Percentiles rank a stretch among this genome's conserved stretches.
Evolutionary conservation across 2,888 invertebrate genomes (phyloP).

Genomic region (Leptinotarsa peninsularis): DNA sequence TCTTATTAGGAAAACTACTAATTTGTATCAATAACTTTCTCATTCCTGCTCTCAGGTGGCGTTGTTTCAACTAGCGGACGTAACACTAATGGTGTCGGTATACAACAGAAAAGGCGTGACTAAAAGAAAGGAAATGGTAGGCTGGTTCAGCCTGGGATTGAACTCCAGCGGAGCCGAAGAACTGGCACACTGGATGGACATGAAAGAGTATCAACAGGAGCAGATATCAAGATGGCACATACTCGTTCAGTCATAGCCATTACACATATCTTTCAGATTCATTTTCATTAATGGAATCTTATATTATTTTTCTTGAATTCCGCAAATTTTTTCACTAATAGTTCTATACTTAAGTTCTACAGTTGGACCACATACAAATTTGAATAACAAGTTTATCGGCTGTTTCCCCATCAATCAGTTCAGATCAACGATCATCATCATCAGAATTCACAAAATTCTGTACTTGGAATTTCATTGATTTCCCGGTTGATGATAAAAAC

Average conservation of each 20-base stretch:
- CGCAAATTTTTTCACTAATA: too few relatives aligned
- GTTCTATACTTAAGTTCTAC: too few relatives aligned
- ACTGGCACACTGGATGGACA: constrained; percentile 92
- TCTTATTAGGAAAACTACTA: too few relatives aligned
- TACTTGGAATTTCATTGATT: too few relatives aligned
- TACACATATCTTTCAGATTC: constrained; percentile 43
- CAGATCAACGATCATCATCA: too few relatives aligned
- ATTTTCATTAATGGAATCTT: neutral
- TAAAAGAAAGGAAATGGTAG: constrained; percentile 96
- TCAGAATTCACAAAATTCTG: too few relatives aligned
- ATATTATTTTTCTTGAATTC: neutral
- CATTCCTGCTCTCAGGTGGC: constrained; percentile 76
- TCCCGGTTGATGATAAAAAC: too few relatives aligned
- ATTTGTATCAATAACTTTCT: neutral
- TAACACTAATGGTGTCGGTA: constrained; percentile 93
- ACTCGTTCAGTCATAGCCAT: constrained; percentile 76
- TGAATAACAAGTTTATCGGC: too few relatives aligned
- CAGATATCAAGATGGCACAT: constrained; percentile 96
- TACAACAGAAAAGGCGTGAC: constrained; percentile 92
- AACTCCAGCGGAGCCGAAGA: constrained; percentile 94
- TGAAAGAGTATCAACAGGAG: constrained; percentile 88
- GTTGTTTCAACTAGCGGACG: constrained; percentile 93
- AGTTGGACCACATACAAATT: too few relatives aligned
- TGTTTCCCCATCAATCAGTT: too few relatives aligned
- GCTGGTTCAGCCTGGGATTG: constrained; percentile 94